Conservation (phyloP, 2,113 vertebrate genomes). For the Epinephelus cyanopodus region DNA sequence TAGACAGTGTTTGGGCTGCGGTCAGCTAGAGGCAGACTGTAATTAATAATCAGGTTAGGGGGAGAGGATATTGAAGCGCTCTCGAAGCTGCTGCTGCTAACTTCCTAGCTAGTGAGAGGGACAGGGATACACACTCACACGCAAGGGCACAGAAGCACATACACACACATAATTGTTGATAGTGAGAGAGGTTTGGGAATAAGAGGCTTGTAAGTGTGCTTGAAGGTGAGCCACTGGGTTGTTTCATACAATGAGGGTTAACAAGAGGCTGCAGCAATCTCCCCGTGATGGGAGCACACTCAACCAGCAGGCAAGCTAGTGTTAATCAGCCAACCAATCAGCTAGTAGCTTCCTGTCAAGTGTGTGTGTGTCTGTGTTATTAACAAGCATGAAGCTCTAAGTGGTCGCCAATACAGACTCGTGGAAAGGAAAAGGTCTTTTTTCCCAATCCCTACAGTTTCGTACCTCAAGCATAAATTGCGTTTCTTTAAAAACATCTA, state of each 20-base stretch:
- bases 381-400: conserved; percentile 33
- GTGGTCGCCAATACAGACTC: conserved; percentile 13
- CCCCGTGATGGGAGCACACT: conserved; percentile 59
- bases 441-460: conserved; percentile 1
- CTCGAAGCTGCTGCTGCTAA: conserved; percentile 53
- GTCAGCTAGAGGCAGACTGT: conserved; percentile 66
- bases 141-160: background rate
- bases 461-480: conserved; percentile 17
- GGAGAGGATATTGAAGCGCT: conserved; percentile 67
- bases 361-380: conserved; percentile 37
- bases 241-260: conserved; percentile 82
- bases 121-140: conserved; percentile 38
- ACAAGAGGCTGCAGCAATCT: conserved; percentile 79
- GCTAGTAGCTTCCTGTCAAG: conserved; percentile 54
- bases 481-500: conserved; percentile 17
- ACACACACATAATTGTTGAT: conserved; percentile 51
- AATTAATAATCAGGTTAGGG: conserved; percentile 80
- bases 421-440: conserved; percentile 5
- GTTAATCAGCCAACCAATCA: conserved; percentile 70
- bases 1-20: conserved; percentile 64
- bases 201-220: conserved; percentile 76
- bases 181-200: conserved; percentile 64
- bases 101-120: conserved; percentile 58
- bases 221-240: conserved; percentile 73
- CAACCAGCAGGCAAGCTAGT: conserved; percentile 44